Evolutionary conservation across 2,888 invertebrate species (phyloP), one percentile per base, ranked within the genome.

Genomic region (Galerucella calmariensis): DNA sequence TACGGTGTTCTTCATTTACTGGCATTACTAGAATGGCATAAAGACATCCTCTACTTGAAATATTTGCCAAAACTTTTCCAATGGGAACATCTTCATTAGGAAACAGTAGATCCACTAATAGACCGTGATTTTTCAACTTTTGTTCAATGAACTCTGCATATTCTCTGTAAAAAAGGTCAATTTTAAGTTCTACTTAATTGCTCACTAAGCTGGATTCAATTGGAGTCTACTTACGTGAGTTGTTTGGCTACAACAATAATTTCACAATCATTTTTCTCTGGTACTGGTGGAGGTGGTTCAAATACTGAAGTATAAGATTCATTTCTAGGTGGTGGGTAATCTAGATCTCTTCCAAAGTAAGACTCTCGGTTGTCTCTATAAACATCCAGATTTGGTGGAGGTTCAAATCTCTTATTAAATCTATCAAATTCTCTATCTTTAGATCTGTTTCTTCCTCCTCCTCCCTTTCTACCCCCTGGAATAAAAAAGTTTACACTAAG

Each of bases 71-170:
- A 27, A 97, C 93, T 81, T 92, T 90, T 56, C 90, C 89, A 12
- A 97, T 91, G 0, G 95, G 93, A 0, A 96, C 94, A 83, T 96
- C 95, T 85, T 96, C 96, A 87, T 96, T 96, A 0, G 97, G 96
- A 85, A 95, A 96, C n/a, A 97, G 88, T 0, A 97, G 89, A 85
- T 97, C 96, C 0, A 97, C 96, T 4, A 93, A 92, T 69, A 96
- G 89, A 2, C 94, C 95, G 6, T 94, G 87, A 59, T 92, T 90
- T 85, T 95, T 95, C 72, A 97, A 88, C 14, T 94, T 91, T 56
- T 92, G 90, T 86, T 97, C 97, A 77, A 97, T 94, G 82, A 92
- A 93, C 85, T 97, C 97, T 0, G 96, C 97, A 86, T 97, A 98
- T 83, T 94, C 92, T 72, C 95, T 94, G 75, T 68, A 83, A 76